Conservation (phyloP, 2,113 vertebrate genomes). For the Zosterops lateralis region DNA sequence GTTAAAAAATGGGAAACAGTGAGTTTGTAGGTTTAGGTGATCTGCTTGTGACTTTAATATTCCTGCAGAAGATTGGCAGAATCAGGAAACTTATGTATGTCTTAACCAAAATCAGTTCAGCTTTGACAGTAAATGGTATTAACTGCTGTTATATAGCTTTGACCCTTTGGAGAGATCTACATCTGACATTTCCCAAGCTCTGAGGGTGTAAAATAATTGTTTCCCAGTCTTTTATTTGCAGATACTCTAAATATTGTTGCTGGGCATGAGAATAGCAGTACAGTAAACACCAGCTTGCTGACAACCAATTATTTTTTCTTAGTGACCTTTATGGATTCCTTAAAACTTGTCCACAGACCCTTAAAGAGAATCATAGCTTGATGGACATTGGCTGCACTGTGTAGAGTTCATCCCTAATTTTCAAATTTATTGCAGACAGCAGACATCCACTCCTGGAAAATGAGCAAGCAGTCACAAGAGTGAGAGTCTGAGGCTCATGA, state of each 20-base stretch:
- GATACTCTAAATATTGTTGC: neutral
- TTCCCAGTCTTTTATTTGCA: neutral
- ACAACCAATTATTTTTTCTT: neutral
- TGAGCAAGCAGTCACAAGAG: neutral
- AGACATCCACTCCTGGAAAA: neutral
- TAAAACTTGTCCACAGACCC: neutral
- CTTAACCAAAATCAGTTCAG: neutral
- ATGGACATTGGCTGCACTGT: neutral
- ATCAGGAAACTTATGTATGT: neutral
- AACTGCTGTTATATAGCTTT: neutral
- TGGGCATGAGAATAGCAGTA: neutral
- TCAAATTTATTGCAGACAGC: neutral
- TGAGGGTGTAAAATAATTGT: neutral
- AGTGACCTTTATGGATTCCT: neutral
- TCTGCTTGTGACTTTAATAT: neutral
- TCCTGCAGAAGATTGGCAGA: neutral
- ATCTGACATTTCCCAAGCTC: neutral
- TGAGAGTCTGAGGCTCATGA: neutral
- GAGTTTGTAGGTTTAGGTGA: neutral
- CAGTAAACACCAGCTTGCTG: neutral
- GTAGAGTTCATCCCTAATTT: neutral
- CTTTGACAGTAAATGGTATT: neutral
- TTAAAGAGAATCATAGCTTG: neutral
- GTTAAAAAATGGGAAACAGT: neutral
- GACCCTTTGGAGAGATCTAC: neutral